A percentile compares a stretch with the other conserved stretches of the same genome.
Conservation (phyloP, 1,140 invertebrate species). For the Aricia agestis region DNA sequence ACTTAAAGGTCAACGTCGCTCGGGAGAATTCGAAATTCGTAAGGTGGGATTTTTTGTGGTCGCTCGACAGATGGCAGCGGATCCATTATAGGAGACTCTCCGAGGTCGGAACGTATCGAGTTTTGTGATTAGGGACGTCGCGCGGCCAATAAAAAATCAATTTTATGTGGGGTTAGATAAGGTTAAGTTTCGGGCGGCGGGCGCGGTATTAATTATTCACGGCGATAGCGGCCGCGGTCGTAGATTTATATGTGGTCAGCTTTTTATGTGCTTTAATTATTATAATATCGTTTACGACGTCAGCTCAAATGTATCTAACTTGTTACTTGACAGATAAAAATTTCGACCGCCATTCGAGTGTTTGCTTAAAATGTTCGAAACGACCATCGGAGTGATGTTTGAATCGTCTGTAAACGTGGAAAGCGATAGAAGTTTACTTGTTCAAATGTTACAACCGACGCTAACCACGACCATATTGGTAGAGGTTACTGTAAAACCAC, state of each 20-base stretch:
- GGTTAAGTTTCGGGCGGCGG: constrained; percentile 29
- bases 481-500: too few relatives aligned
- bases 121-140: constrained; percentile 11
- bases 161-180: constrained; percentile 43
- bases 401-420: too few relatives aligned
- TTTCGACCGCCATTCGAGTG: not conserved
- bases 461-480: too few relatives aligned
- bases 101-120: constrained; percentile 12
- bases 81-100: constrained; percentile 10
- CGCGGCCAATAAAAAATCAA: constrained; percentile 35
- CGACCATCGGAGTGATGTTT: not conserved
- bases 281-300: constrained; percentile 23
- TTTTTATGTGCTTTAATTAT: constrained; percentile 36
- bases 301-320: constrained; percentile 18
- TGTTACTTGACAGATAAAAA: constrained; percentile 21
- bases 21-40: not conserved
- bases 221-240: constrained; percentile 53
- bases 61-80: not conserved
- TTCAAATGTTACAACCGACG: too few relatives aligned
- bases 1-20: constrained; percentile 7
- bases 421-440: too few relatives aligned
- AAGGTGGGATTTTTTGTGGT: not conserved
- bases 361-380: not conserved
- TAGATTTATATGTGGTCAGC: constrained; percentile 57
- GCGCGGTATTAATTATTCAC: constrained; percentile 55